These are phyloP conservation scores for Margaritifera margaritifera DNA, from an alignment of 2,888 invertebrate genomes.

Conservation along the genomic window DNA sequence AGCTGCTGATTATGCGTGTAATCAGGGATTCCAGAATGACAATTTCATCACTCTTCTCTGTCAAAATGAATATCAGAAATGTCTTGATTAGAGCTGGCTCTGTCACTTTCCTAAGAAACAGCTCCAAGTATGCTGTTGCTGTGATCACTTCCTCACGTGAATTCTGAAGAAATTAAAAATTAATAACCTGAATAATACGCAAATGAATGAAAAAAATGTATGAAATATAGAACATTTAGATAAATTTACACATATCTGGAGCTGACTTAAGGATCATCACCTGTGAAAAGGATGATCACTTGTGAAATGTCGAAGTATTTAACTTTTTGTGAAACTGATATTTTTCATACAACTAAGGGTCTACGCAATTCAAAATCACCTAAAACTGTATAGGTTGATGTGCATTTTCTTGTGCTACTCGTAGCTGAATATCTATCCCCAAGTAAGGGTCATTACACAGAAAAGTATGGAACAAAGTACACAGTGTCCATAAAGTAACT, in stretches of 20 bases:
- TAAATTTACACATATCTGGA: not conserved
- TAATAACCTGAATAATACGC: not conserved
- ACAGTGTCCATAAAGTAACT: too few species aligned
- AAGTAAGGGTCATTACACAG: too few species aligned
- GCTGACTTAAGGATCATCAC: not conserved
- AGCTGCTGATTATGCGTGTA: constrained; percentile 82
- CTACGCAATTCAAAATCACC: too few species aligned
- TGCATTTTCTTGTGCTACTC: too few species aligned
- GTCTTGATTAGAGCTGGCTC: constrained; percentile 87
- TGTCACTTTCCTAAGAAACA: constrained; percentile 89
- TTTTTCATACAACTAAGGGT: too few species aligned
- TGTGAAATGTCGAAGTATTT: too few species aligned
- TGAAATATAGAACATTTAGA: not conserved
- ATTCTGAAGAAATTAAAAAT: constrained; percentile 79
- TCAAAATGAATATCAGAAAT: constrained; percentile 86
- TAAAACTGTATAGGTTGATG: too few species aligned
- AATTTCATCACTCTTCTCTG: constrained; percentile 87
- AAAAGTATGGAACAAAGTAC: too few species aligned
- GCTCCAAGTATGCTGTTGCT: constrained; percentile 93
- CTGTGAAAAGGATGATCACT: too few species aligned
- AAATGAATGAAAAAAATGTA: not conserved
- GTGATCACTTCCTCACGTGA: constrained; percentile 91
- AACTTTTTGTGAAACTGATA: too few species aligned
- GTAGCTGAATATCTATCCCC: too few species aligned
- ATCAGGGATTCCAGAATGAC: constrained; percentile 88